phyloP scores from a whole-genome alignment of 1,140 invertebrate species.

The Hylyphantes graminicola region DNA sequence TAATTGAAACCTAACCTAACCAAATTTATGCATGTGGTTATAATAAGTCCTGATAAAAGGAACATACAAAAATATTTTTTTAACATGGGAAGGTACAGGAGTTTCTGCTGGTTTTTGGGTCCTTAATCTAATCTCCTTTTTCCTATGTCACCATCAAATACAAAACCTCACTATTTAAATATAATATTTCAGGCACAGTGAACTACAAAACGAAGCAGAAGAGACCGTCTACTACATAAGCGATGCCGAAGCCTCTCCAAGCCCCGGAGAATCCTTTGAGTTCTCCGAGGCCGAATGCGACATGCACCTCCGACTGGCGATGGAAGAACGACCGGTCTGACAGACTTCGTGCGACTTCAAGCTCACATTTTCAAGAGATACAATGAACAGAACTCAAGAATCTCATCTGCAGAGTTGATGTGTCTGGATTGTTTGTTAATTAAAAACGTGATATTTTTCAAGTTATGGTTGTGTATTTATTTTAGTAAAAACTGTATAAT shows the following conservation, averaged over 20 bases:
- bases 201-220: slow-evolving; percentile 38
- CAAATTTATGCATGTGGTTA: no score
- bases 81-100: no score
- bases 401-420: slow-evolving; percentile 46
- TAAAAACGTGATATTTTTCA: slow-evolving; percentile 33
- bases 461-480: not conserved
- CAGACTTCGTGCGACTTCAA: not conserved
- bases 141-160: no score
- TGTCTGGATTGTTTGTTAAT: slow-evolving; percentile 41
- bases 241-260: slow-evolving; percentile 49
- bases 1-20: no score
- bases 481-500: no score
- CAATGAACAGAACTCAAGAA: slow-evolving; percentile 20
- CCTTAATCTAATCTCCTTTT: no score
- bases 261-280: slow-evolving; percentile 49
- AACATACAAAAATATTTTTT: no score
- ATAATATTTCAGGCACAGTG: slow-evolving; percentile 18
- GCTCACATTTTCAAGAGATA: not conserved
- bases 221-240: slow-evolving; percentile 50
- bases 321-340: slow-evolving; percentile 57
- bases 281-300: slow-evolving; percentile 56
- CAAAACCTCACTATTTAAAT: no score
- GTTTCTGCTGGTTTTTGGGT: no score
- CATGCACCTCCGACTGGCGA: slow-evolving; percentile 48
- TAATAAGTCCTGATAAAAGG: no score